These are phyloP conservation scores for Ursus arctos DNA, from an alignment of 2,113 vertebrate genomes.

Conservation along the genomic window DNA sequence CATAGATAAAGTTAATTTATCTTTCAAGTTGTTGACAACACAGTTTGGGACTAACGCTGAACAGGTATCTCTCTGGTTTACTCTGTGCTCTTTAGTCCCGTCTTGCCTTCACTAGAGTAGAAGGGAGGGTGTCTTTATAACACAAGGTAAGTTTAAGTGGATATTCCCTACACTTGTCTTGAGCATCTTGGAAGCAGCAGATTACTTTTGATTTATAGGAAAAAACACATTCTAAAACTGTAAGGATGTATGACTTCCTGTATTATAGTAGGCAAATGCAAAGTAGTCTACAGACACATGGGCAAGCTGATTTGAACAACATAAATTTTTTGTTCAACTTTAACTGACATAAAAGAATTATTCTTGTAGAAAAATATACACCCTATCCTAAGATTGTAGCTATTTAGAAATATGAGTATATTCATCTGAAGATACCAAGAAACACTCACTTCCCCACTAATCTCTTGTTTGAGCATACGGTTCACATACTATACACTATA, in stretches of 20 bases:
- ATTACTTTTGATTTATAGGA: neutral
- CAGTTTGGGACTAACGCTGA: neutral
- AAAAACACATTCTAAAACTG: neutral
- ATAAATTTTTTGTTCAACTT: neutral
- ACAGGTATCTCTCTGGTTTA: neutral
- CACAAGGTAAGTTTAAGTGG: neutral
- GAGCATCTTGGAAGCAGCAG: neutral
- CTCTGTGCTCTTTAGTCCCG: neutral
- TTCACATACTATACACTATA: neutral
- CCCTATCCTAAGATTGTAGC: neutral
- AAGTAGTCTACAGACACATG: neutral
- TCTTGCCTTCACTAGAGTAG: neutral
- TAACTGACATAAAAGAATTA: neutral
- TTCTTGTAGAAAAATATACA: neutral
- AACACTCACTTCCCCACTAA: neutral
- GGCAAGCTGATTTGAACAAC: neutral
- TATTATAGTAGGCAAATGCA: neutral
- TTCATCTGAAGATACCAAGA: neutral
- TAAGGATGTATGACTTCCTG: neutral
- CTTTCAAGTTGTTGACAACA: neutral
- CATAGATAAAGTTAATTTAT: neutral
- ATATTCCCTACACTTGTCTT: neutral
- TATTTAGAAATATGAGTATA: neutral
- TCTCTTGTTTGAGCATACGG: neutral
- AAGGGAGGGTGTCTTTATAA: neutral